phyloP scores from a whole-genome alignment of 2,113 vertebrate species.

The Thamnaconus septentrionalis region DNA sequence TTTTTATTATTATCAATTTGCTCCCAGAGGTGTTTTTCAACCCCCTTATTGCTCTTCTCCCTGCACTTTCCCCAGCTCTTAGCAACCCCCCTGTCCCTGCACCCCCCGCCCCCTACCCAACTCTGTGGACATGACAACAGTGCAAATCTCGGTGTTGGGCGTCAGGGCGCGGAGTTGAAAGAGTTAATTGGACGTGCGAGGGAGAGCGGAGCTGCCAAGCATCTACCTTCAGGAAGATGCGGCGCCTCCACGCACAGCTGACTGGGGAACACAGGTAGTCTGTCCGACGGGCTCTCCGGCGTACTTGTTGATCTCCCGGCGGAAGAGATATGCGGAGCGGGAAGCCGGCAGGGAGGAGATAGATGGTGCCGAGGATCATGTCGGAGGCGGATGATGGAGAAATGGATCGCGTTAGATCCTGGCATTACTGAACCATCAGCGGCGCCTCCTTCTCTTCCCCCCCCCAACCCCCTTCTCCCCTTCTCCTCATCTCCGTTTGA shows the following conservation, averaged over 20 bases:
- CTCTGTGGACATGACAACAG: no score
- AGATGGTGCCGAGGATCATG: slow-evolving; percentile 52
- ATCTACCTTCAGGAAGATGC: slow-evolving; percentile 62
- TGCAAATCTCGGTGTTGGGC: neutral
- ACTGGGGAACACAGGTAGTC: slow-evolving; percentile 56
- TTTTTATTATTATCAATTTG: no score
- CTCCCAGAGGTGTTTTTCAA: no score
- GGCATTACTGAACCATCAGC: slow-evolving; percentile 65
- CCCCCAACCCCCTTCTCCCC: neutral
- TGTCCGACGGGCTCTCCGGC: slow-evolving; percentile 55
- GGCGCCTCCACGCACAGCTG: slow-evolving; percentile 57
- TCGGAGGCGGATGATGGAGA: slow-evolving; percentile 64
- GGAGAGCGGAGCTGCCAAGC: slow-evolving; percentile 64
- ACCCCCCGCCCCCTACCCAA: no score
- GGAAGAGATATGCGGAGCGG: slow-evolving; percentile 27
- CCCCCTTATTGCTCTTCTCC: no score
- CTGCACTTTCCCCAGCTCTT: no score
- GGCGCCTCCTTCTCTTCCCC: slow-evolving; percentile 45
- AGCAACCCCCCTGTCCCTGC: no score
- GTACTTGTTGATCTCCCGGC: slow-evolving; percentile 86
- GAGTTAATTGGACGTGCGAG: slow-evolving; percentile 71
- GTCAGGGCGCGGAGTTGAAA: slow-evolving; percentile 41
- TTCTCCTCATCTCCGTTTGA: slow-evolving; percentile 19
- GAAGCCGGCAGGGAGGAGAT: slow-evolving; percentile 18
- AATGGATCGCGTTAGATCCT: slow-evolving; percentile 59